Evolutionary conservation across 2,888 invertebrate genomes (phyloP), one percentile per base, ranked within the genome.

Genomic region (Drepana falcataria): DNA sequence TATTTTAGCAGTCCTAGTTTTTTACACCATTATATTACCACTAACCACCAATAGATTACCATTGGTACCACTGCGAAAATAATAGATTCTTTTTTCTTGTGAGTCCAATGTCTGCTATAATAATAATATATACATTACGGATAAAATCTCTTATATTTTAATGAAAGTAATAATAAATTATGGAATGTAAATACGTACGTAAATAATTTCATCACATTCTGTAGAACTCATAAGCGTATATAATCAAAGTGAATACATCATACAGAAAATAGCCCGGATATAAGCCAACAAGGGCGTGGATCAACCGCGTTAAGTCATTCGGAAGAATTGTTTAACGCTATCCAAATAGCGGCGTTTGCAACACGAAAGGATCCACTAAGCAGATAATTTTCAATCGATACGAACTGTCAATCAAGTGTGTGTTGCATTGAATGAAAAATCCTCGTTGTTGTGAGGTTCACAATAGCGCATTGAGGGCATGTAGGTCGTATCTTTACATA

Each of bases 291-390:
- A 82, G 83, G 80, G 83, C 68, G 74, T 64, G 77, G 79, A 83
- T 86, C 84, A 83, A 78, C 70, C 67, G 68, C 71, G 81, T 64
- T 73, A 73, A 88, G 82, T 88, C 90, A 77, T 64, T 86, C 81
- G 89, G 87, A 90, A 90, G 82, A 85, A 88, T 88, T 88, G 85
- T 87, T 89, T 90, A 88, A 86, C 90, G 83, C 89, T 88, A 82
- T 76, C 87, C 87, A 90, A 90, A 90, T 83, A 90, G 81, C 85
- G 86, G 83, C 79, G 78, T 78, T 77, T 72, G 74, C 65, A 69
- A 75, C 75, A 67, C 79, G 70, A 83, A 85, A 82, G 81, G 83
- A 86, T 79, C 79, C 78, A 82, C 83, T 90, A 88, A 90, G 87
- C 88, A 89, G 84, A 91, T 90, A 86, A 89, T 86, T 88, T 84